Base-by-base conservation (phyloP, 2,113 vertebrate species). In the Eretmodus cyanostictus region DNA sequence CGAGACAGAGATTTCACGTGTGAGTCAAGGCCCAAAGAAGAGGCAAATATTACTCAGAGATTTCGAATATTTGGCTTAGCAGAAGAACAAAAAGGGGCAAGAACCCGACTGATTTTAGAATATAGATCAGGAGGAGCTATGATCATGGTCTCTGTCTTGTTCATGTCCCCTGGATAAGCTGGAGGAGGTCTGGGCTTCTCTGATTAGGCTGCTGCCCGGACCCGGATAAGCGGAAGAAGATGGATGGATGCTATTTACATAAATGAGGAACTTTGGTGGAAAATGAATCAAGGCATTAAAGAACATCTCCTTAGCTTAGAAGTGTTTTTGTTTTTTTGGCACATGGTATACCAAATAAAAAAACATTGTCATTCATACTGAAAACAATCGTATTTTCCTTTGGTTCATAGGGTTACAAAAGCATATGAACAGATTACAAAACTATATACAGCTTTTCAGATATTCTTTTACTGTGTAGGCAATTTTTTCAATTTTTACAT, bases 11-110 rank as follows among this genome's bases (percentile, higher is more conserved):
- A 22, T 22, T 22, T 22, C 22, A 22, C 22, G 22, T 22, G 22
- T 22, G 22, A 22, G 22, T 22, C 22, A 22, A 22, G 22, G 22
- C 22, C 22, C 22, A 22, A 22, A 22, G 22, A 22, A 22, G 22
- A 22, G 22, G 22, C 4, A 36, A 36, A 9, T 38, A 9, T 38
- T 38, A 38, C 9, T 38, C 36, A 9, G 9, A 2, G 36, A 38
- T 38, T 38, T 38, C 4, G 0, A 38, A 38, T 38, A 38, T 38
- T 38, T 38, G 38, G 38, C 38, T 38, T 0, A 38, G 38, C 38
- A 38, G 38, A 11, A 38, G 38, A 38, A 38, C 38, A 38, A 2
- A 38, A 38, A 11, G 38, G 38, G 38, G 38, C 9, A 38, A 38
- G 9, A 11, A 38, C 38, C 9, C 1, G 38, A 11, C 38, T 11